Evolutionary conservation across 2,113 vertebrate species (phyloP), one percentile per base, ranked within the genome.

Genomic region (Columba janthina): DNA sequence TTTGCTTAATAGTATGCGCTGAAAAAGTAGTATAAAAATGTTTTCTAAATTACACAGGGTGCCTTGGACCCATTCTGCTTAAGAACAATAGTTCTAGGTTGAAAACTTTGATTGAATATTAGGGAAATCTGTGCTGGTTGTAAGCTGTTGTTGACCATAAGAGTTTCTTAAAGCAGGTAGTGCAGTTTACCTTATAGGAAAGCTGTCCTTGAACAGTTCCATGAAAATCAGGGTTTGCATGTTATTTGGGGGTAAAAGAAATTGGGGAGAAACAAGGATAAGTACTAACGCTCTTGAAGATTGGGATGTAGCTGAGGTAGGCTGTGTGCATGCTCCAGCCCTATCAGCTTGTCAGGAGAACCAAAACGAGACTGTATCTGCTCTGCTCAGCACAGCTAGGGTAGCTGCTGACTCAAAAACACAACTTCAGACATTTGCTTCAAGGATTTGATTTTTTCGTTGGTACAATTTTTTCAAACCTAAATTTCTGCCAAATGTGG

Each of bases 281-380:
- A 72, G 18, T 75, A 28, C 5, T 51, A n/a, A 70, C n/a, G 28
- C 16, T 71, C 17, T 67, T 69, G 34, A 75, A 81, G 69, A 62
- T 4, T 24, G 38, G 64, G 7, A 6, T 31, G 12, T 66, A 25
- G 26, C 9, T 64, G 60, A 62, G 44, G 14, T 77, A 20, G 21
- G 11, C 42, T 66, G 3, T 6, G 3, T 80, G 31, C 11, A 5
- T n/a, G 20, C 28, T 96, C 8, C 36, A 54, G 0, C 6, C 4
- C 2, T 3, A 58, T 54, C 58, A 80, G 50, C 25, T 94, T 84
- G 21, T 67, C 14, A 32, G 36, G 10, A 44, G 32, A 75, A 44
- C 46, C n/a, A 53, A 26, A 29, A 5, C 51, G 31, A 40, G n/a
- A 71, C 38, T 1, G 0, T 34, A 8, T 48, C 38, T 88, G 10